These are phyloP conservation scores for Chymomyza amoena DNA, from an alignment of 2,888 invertebrate species.

Conservation along the genomic window DNA sequence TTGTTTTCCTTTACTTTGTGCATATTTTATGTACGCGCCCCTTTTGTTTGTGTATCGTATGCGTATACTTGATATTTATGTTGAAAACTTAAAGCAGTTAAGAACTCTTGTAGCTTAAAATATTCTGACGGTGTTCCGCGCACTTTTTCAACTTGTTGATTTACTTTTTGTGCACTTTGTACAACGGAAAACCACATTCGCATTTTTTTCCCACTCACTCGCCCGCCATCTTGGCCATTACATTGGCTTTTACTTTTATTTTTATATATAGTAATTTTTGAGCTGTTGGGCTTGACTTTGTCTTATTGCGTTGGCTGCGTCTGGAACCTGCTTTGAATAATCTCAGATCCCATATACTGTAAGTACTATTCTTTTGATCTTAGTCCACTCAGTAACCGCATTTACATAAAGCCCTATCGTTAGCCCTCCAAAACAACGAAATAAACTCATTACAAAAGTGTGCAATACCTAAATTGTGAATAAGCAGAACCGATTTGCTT, in stretches of 20 bases:
- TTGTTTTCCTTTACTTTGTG: constrained; percentile 32
- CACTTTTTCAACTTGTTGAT: constrained; percentile 66
- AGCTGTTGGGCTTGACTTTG: background rate
- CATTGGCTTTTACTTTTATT: background rate
- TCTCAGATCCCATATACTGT: constrained; percentile 37
- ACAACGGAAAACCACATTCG: constrained; percentile 14
- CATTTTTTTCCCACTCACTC: background rate
- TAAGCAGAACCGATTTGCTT: background rate
- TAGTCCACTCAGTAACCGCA: background rate
- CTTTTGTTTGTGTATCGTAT: constrained; percentile 27
- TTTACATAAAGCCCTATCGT: constrained; percentile 7
- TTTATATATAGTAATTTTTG: background rate
- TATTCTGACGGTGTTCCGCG: constrained; percentile 55
- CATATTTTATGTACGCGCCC: constrained; percentile 27
- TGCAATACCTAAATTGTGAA: background rate
- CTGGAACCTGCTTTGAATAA: constrained; percentile 56
- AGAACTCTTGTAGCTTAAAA: constrained; percentile 67
- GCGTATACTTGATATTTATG: constrained; percentile 69
- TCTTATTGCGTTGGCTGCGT: constrained; percentile 19
- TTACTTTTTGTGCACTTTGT: constrained; percentile 54
- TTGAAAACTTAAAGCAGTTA: constrained; percentile 70
- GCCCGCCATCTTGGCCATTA: background rate
- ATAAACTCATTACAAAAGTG: background rate
- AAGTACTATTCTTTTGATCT: constrained; percentile 51
- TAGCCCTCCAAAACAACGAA: background rate